These are phyloP conservation scores for Ricordea florida DNA, from an alignment of 92 coral and sea anemone species.

Conservation along the genomic window DNA sequence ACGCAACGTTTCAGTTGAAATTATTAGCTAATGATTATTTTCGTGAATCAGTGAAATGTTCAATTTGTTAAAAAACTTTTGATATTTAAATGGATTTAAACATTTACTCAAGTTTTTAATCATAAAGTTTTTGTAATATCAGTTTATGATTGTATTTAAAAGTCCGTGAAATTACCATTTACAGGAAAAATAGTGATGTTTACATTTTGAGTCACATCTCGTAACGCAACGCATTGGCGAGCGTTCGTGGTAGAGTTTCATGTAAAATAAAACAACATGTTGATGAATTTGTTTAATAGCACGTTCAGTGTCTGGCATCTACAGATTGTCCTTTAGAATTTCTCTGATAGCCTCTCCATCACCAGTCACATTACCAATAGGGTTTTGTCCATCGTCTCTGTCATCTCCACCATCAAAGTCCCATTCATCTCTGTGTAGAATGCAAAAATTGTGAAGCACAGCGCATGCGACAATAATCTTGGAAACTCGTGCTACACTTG, in stretches of 20 bases:
- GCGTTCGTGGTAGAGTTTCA: constrained; percentile 19
- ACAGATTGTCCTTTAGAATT: constrained; percentile 36
- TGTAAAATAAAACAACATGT: constrained; percentile 10
- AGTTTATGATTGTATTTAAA: not conserved
- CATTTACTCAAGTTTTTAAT: not conserved
- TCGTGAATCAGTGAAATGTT: constrained; percentile 14
- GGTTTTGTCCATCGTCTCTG: constrained; percentile 23
- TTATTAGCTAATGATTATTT: not conserved
- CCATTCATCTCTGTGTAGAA: constrained; percentile 42
- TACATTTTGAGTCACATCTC: constrained; percentile 21
- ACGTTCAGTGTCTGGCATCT: constrained; percentile 1
- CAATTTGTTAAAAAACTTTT: constrained; percentile 7
- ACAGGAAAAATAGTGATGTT: constrained; percentile 18
- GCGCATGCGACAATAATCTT: constrained; percentile 45
- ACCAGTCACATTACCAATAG: constrained; percentile 8
- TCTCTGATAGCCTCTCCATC: constrained; percentile 61
- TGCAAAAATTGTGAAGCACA: constrained; percentile 52
- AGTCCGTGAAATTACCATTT: constrained; percentile 18
- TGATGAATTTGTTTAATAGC: not conserved
- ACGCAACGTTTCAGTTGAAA: constrained; percentile 15
- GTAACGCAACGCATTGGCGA: constrained; percentile 5
- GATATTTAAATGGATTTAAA: constrained; percentile 16
- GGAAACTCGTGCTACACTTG: constrained; percentile 36
- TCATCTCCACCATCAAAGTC: constrained; percentile 24
- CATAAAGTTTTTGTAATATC: constrained; percentile 12